phyloP scores from a whole-genome alignment of 2,797 vertebrate genomes.

The Leptatherina wallacei region DNA sequence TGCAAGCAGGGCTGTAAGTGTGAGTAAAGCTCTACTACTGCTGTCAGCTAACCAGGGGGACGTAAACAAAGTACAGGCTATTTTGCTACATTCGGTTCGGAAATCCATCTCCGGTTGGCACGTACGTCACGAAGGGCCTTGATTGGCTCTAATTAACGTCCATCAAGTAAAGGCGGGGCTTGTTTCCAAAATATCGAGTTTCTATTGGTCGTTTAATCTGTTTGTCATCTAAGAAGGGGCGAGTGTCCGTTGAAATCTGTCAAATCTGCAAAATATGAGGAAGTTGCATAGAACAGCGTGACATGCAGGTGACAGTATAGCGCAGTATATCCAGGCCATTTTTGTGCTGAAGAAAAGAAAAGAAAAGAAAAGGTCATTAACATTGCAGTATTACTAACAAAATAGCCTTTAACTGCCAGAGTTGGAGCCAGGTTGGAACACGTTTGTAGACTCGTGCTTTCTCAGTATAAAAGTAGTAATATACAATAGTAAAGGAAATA shows the following conservation, averaged over 20 bases:
- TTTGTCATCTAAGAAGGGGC: conserved; percentile 51
- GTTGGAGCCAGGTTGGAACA: too few relatives aligned
- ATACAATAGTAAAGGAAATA: too few relatives aligned
- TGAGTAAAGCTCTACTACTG: conserved; percentile 35
- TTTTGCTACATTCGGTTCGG: conserved; percentile 72
- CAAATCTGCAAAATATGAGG: conserved; percentile 78
- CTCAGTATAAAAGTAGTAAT: too few relatives aligned
- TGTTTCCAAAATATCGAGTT: fast-evolving
- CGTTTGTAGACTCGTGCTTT: too few relatives aligned
- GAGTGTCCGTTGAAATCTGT: conserved; percentile 57
- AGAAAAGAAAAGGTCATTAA: neutral
- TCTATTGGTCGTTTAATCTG: conserved; percentile 60
- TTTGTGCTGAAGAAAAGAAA: too few relatives aligned
- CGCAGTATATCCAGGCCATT: neutral
- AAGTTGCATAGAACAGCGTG: conserved; percentile 75
- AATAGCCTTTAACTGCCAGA: too few relatives aligned
- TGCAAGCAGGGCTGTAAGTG: neutral
- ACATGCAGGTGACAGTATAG: conserved; percentile 63
- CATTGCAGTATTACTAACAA: neutral
- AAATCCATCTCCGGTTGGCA: conserved; percentile 74
- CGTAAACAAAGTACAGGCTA: conserved; percentile 85
- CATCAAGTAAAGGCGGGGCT: conserved; percentile 27
- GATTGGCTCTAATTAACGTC: conserved; percentile 66
- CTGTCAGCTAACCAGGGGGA: conserved; percentile 75
- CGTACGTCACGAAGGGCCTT: conserved; percentile 18